Conservation (phyloP, 2,797 vertebrate species). For the Thunnus albacares region DNA sequence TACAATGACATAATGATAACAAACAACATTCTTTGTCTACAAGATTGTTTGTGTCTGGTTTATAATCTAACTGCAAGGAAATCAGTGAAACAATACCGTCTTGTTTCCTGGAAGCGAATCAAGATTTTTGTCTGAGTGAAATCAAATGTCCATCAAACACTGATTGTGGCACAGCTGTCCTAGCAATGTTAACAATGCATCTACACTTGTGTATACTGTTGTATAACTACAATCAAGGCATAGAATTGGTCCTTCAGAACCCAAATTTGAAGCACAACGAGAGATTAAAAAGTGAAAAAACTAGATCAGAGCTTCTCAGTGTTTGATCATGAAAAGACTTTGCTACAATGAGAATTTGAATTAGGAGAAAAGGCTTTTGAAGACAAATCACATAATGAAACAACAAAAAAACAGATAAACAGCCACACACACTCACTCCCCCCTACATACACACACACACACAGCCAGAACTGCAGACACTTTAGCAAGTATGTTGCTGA, state of each 20-base stretch:
- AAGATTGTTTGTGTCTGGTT: background rate
- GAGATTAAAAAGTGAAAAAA: slow-evolving; percentile 34
- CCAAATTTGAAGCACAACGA: slow-evolving; percentile 53
- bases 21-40: background rate
- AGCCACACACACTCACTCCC: background rate
- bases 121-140: slow-evolving; percentile 10
- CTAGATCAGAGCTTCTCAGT: slow-evolving; percentile 37
- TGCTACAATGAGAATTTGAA: slow-evolving; percentile 26
- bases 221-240: slow-evolving; percentile 8
- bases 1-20: background rate
- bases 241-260: slow-evolving; percentile 23
- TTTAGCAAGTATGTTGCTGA: slow-evolving; percentile 64
- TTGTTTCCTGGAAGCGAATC: background rate
- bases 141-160: slow-evolving; percentile 12
- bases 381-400: slow-evolving; percentile 53
- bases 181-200: background rate
- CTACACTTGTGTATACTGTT: slow-evolving; percentile 7
- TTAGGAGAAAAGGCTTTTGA: slow-evolving; percentile 25
- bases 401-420: slow-evolving; percentile 30
- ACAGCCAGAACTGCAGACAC: slow-evolving; percentile 20
- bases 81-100: background rate
- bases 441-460: slow-evolving; percentile 10
- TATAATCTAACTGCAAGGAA: background rate
- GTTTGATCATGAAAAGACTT: slow-evolving; percentile 54
- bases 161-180: background rate